phyloP scores from a whole-genome alignment of 1,140 invertebrate genomes.

The Solenopsis fugax region DNA sequence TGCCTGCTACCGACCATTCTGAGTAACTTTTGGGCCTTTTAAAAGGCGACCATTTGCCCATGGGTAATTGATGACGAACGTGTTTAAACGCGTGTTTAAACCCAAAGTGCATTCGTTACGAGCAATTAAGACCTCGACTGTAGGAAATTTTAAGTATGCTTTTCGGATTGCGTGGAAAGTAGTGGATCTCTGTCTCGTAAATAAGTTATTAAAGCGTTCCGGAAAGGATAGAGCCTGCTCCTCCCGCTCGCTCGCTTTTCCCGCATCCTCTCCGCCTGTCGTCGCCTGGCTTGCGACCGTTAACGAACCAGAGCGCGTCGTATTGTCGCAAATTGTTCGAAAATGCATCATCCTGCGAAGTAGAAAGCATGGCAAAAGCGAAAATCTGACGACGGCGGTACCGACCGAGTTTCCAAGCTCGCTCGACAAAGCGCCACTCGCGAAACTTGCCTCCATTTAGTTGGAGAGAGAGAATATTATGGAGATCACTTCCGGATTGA shows the following conservation, averaged over 20 bases:
- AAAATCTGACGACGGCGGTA: constrained; percentile 66
- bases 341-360: constrained; percentile 60
- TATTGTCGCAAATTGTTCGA: constrained; percentile 74
- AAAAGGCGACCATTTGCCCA: neutral
- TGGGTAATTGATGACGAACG: constrained; percentile 11
- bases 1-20: neutral
- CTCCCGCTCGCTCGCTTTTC: constrained; percentile 27
- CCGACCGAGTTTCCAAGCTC: constrained; percentile 52
- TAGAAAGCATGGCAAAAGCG: constrained; percentile 74
- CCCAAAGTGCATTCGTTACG: constrained; percentile 49
- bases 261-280: neutral
- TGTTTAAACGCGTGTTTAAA: neutral
- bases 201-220: constrained; percentile 57
- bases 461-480: constrained; percentile 7
- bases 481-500: constrained; percentile 50
- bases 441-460: neutral
- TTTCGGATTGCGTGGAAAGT: constrained; percentile 46
- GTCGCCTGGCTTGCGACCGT: constrained; percentile 37
- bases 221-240: constrained; percentile 29
- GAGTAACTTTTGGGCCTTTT: neutral
- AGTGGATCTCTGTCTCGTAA: constrained; percentile 41
- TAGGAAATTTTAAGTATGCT: constrained; percentile 41
- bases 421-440: constrained; percentile 21
- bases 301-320: constrained; percentile 76
- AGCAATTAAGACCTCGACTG: constrained; percentile 43